Evolutionary conservation across 1,140 invertebrate species (phyloP).

Genomic region (Homarus americanus): DNA sequence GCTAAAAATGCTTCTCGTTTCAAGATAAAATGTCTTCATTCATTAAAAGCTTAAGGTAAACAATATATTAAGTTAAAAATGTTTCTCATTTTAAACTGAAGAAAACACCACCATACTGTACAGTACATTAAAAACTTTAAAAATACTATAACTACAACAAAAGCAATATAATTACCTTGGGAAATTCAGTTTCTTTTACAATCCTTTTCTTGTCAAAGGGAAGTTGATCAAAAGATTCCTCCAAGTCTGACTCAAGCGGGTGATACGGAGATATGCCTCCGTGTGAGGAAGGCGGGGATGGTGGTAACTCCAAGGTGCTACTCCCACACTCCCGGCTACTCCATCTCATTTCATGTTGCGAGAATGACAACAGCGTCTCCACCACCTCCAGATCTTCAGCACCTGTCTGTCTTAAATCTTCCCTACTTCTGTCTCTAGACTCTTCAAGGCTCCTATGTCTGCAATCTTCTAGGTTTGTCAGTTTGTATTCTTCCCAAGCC

Average conservation of each 20-base stretch:
- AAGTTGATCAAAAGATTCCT: conserved; percentile 33
- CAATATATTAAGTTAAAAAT: no score
- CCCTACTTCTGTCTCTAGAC: background rate
- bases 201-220: background rate
- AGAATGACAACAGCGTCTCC: conserved; percentile 45
- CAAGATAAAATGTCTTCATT: no score
- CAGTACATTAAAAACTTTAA: no score
- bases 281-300: conserved; percentile 68
- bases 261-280: conserved; percentile 65
- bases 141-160: background rate
- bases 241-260: conserved; percentile 53
- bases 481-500: background rate
- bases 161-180: conserved; percentile 15
- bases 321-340: background rate
- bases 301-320: conserved; percentile 31
- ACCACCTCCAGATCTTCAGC: conserved; percentile 52
- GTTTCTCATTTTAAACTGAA: background rate
- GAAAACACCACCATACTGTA: no score
- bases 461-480: background rate
- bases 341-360: conserved; percentile 32
- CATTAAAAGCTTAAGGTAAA: no score
- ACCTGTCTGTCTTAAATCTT: conserved; percentile 1
- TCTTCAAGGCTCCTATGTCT: background rate
- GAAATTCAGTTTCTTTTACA: conserved; percentile 28
- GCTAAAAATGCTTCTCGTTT: no score